A percentile compares a stretch with the other conserved stretches of the same genome.
These are phyloP conservation scores for Dicentrarchus labrax DNA, from an alignment of 2,113 vertebrate species.

Conservation along the genomic window DNA sequence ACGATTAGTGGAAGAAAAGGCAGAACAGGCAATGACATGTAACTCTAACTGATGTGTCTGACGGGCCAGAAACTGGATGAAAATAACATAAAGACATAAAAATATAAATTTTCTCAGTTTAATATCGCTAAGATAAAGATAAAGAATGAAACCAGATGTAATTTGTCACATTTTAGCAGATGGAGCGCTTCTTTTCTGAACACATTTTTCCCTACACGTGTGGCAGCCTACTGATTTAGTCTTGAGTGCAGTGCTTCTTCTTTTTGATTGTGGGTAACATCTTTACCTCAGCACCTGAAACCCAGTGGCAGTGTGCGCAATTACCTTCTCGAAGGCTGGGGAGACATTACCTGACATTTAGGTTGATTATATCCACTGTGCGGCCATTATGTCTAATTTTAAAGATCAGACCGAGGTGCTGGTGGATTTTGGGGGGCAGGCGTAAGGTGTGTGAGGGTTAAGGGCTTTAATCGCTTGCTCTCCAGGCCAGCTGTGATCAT, in stretches of 20 bases:
- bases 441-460: neutral
- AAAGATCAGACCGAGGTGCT: neutral
- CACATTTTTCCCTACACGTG: neutral
- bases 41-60: no score
- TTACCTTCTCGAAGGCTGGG: constrained; percentile 20
- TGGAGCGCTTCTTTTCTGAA: neutral
- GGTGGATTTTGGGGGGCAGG: neutral
- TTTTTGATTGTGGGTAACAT: constrained; percentile 16
- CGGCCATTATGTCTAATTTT: constrained; percentile 6
- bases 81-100: neutral
- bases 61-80: neutral
- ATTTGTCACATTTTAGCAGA: neutral
- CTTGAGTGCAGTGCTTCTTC: neutral
- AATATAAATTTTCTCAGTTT: neutral
- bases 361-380: constrained; percentile 7
- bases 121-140: no score
- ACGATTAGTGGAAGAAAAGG: neutral
- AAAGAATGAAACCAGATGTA: neutral
- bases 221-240: constrained; percentile 5
- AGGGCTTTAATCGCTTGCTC: neutral
- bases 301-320: neutral
- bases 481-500: neutral
- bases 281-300: constrained; percentile 22
- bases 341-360: constrained; percentile 39
- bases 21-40: neutral